phyloP scores from a whole-genome alignment of 2,797 vertebrate genomes.

The Nothura maculosa region DNA sequence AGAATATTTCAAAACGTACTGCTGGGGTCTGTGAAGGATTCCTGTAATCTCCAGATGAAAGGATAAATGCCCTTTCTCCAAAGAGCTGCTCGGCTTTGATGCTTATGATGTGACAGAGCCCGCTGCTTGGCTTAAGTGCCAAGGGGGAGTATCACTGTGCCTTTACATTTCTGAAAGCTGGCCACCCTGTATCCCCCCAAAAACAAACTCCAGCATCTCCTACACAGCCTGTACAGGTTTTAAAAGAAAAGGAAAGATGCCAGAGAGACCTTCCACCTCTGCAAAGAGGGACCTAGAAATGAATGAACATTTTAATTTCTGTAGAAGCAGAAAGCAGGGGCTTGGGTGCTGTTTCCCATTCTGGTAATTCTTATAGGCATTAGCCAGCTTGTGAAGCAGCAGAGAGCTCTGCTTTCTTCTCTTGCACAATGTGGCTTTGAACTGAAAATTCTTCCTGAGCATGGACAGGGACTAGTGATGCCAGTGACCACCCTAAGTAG shows the following conservation, averaged over 20 bases:
- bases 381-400: background rate
- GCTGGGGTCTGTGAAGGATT: slow-evolving; percentile 8
- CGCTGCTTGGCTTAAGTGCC: slow-evolving; percentile 42
- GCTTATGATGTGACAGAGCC: slow-evolving; percentile 43
- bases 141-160: background rate
- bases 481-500: background rate
- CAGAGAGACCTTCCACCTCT: background rate
- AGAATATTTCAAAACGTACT: slow-evolving; percentile 23
- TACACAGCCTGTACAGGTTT: background rate
- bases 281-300: background rate
- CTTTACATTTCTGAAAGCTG: background rate
- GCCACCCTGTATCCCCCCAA: background rate
- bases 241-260: background rate
- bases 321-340: background rate
- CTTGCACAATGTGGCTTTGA: background rate
- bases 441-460: background rate
- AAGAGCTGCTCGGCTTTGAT: slow-evolving; percentile 41
- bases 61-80: slow-evolving; percentile 49
- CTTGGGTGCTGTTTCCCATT: background rate
- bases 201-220: background rate
- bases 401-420: background rate
- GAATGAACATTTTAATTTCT: background rate
- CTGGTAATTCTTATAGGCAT: background rate
- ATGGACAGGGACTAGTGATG: background rate
- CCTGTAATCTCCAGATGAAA: slow-evolving; percentile 64